A percentile compares a stretch with the other conserved stretches of the same genome.
phyloP scores from a whole-genome alignment of 2,888 invertebrate genomes.

The Ommatoiulus sabulosus region DNA sequence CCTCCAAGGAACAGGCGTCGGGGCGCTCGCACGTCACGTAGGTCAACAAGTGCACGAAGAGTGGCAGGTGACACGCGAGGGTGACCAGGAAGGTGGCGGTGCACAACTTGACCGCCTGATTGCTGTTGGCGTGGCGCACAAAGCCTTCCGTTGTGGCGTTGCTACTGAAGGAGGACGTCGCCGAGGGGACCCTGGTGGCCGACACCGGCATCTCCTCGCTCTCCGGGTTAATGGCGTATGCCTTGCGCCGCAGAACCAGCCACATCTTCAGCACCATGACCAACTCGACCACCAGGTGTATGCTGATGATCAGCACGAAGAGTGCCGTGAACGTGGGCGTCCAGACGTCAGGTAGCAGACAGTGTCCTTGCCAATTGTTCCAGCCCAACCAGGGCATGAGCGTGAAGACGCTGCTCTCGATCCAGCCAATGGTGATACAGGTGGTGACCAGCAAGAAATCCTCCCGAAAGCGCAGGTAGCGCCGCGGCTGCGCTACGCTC shows the following conservation, averaged over 20 bases:
- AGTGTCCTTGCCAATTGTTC: slow-evolving; percentile 58
- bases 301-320: slow-evolving; percentile 43
- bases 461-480: slow-evolving; percentile 50
- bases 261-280: slow-evolving; percentile 58
- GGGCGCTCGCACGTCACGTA: slow-evolving; percentile 54
- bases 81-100: slow-evolving; percentile 58
- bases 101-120: slow-evolving; percentile 56
- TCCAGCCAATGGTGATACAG: slow-evolving; percentile 66
- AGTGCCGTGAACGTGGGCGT: slow-evolving; percentile 58
- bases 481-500: slow-evolving; percentile 56
- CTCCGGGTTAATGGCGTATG: slow-evolving; percentile 59
- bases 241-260: slow-evolving; percentile 57
- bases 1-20: background rate
- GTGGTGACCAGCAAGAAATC: slow-evolving; percentile 67
- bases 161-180: background rate
- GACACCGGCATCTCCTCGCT: slow-evolving; percentile 59
- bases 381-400: slow-evolving; percentile 60
- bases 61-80: slow-evolving; percentile 58
- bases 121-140: slow-evolving; percentile 46
- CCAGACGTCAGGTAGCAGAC: slow-evolving; percentile 59
- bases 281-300: slow-evolving; percentile 56
- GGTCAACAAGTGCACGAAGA: slow-evolving; percentile 58
- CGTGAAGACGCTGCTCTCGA: slow-evolving; percentile 60
- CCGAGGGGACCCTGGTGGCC: background rate
- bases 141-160: background rate